These are phyloP conservation scores for Drosophila kepulauana DNA, from an alignment of 1,140 invertebrate genomes.

Conservation along the genomic window DNA sequence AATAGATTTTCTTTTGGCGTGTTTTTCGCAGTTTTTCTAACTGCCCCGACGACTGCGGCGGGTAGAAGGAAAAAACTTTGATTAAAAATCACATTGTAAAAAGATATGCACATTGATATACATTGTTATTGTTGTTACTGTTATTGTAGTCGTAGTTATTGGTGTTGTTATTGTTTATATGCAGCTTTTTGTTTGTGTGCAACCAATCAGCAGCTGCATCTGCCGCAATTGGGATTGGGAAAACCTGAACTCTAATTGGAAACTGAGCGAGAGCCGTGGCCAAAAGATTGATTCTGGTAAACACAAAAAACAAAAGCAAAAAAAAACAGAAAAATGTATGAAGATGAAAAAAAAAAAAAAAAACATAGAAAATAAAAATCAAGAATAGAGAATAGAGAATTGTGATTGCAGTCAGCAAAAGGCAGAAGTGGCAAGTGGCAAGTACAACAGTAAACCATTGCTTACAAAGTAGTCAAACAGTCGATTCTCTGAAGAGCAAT, in stretches of 20 bases:
- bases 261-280: conserved; percentile 39
- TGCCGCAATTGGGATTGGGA: conserved; percentile 13
- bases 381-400: conserved; percentile 29
- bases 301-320: conserved; percentile 1
- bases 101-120: conserved; percentile 67
- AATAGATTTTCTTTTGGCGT: conserved; percentile 28
- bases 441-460: conserved; percentile 65
- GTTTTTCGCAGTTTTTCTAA: conserved; percentile 16
- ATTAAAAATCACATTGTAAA: conserved; percentile 75
- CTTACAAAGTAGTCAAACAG: conserved; percentile 77
- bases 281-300: conserved; percentile 55
- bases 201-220: conserved; percentile 51
- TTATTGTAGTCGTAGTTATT: conserved; percentile 18
- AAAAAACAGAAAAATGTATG: not conserved
- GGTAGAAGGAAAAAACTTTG: conserved; percentile 61
- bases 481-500: conserved; percentile 34
- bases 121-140: conserved; percentile 23
- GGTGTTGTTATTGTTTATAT: conserved; percentile 29
- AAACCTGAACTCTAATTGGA: conserved; percentile 61
- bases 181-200: conserved; percentile 53
- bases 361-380: not conserved
- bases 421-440: conserved; percentile 33
- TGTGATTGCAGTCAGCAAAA: conserved; percentile 66
- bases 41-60: conserved; percentile 2
- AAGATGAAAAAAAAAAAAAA: no score